Base-by-base conservation (phyloP, 2,797 vertebrate genomes). In the Onychomys leucogaster region DNA sequence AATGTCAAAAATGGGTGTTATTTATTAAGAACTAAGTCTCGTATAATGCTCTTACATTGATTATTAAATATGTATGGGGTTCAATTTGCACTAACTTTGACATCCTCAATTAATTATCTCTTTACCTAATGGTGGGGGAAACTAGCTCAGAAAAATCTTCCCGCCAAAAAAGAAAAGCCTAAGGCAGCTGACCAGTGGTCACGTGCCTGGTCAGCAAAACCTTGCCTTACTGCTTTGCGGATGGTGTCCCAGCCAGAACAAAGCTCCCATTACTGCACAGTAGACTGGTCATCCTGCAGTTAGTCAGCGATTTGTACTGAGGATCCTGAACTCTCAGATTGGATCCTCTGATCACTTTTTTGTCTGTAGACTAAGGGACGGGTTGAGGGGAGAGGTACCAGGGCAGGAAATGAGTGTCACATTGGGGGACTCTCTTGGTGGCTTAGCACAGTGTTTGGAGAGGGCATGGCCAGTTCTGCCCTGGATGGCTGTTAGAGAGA, bases 1-100 rank as follows among this genome's bases (percentile, higher is more conserved):
- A 83, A 61, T 83, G n/a, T 83, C 55, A 83, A 76, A 75, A 76
- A 34, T 17, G 7, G 8, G 1, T 4, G 1, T 57, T 61, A 29
- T 29, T 63, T 92, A 13, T 67, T 92, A 77, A 93, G 65, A 92
- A n/a, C 9, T 41, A 59, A 82, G 11, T 82, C 11, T 88, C 16
- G 4, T 46, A 11, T 78, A 82, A 89, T 32, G 23, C 32, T 71
- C 61, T 37, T 37, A 57, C 16, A 23, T 65, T 80, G 86, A 83
- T 92, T 95, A 34, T 85, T 91, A 90, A 84, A 63, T 65, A 55
- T 75, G 83, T 13, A 3, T 52, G 59, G 16, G 71, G 61, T 91
- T 91, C 37, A 52, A 1, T 91, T 78, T 91, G 43, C 34, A 92
- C 55, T 61, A 43, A 94, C 14, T 63, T 49, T 78, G 76, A 59